Conservation (phyloP, 1,140 invertebrate species). For the Maniola jurtina region DNA sequence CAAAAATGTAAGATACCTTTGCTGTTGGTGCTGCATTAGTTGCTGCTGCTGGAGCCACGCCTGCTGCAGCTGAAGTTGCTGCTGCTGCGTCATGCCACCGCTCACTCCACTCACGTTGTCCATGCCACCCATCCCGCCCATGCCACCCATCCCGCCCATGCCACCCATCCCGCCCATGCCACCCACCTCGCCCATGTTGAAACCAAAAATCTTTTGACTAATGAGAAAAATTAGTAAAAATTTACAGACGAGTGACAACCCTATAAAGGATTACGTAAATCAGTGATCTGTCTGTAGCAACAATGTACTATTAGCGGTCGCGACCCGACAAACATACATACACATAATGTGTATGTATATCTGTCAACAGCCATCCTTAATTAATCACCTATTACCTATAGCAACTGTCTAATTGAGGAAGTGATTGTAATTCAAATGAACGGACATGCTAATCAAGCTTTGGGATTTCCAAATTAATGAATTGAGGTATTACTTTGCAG, state of each 20-base stretch:
- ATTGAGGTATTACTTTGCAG: background rate
- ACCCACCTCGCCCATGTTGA: too few relatives aligned
- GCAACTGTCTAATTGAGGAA: background rate
- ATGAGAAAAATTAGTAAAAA: too few relatives aligned
- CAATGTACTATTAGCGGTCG: slow-evolving; percentile 30
- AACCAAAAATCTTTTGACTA: too few relatives aligned
- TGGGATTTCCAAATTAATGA: background rate
- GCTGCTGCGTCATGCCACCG: slow-evolving; percentile 66
- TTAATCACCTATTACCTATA: slow-evolving; percentile 20
- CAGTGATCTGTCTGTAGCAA: slow-evolving; percentile 26
- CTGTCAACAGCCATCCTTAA: slow-evolving; percentile 16
- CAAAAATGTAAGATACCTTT: slow-evolving; percentile 40
- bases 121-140: slow-evolving; percentile 51
- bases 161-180: too few relatives aligned
- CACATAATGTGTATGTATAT: background rate
- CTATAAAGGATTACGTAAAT: slow-evolving; percentile 28
- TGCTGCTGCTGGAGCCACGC: slow-evolving; percentile 75
- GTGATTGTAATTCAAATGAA: slow-evolving; percentile 3
- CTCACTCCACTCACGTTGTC: slow-evolving; percentile 55
- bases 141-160: too few relatives aligned
- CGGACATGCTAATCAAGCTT: background rate
- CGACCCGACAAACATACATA: slow-evolving; percentile 17
- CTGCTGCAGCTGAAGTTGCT: slow-evolving; percentile 77
- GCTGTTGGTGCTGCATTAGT: slow-evolving; percentile 78
- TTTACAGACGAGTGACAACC: slow-evolving; percentile 10